Conservation (phyloP, 2,888 invertebrate species). For the Stenoptilia bipunctidactyla region DNA sequence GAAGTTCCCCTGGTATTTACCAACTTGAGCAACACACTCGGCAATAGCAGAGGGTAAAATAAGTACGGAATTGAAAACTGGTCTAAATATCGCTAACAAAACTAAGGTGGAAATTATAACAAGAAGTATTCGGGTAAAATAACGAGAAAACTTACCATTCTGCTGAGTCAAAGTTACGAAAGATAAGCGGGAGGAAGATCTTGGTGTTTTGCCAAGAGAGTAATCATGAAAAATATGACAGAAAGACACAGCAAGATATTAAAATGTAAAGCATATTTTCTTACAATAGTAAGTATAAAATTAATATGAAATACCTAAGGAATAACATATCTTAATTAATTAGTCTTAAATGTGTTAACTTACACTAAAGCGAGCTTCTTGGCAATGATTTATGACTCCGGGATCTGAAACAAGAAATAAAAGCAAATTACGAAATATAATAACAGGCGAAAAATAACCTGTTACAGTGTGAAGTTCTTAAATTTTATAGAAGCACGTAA, state of each 20-base stretch:
- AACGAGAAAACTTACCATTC: slow-evolving; percentile 27
- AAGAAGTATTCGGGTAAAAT: slow-evolving; percentile 19
- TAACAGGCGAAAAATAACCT: no score
- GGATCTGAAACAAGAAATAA: slow-evolving; percentile 37
- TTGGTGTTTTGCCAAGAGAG: slow-evolving; percentile 59
- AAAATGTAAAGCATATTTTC: slow-evolving; percentile 47
- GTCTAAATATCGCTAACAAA: not conserved
- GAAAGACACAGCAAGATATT: slow-evolving; percentile 44
- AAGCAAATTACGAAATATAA: no score
- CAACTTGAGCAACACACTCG: no score
- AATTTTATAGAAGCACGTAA: slow-evolving; percentile 25
- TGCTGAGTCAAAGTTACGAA: slow-evolving; percentile 45
- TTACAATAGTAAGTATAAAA: slow-evolving; percentile 25
- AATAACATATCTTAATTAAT: slow-evolving; percentile 10
- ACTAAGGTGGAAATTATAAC: slow-evolving; percentile 13
- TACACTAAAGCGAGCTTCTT: slow-evolving; percentile 53
- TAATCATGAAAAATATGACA: slow-evolving; percentile 61
- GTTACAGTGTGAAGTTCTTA: no score
- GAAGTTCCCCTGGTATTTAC: slow-evolving; percentile 5
- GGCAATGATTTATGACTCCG: slow-evolving; percentile 64
- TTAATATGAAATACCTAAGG: slow-evolving; percentile 1
- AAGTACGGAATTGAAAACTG: not conserved
- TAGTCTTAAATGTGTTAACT: slow-evolving; percentile 24
- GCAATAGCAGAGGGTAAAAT: no score
- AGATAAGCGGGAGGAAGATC: slow-evolving; percentile 50